These are phyloP conservation scores for Dicranocentrus wangi DNA, from an alignment of 2,888 invertebrate genomes.

Conservation along the genomic window DNA sequence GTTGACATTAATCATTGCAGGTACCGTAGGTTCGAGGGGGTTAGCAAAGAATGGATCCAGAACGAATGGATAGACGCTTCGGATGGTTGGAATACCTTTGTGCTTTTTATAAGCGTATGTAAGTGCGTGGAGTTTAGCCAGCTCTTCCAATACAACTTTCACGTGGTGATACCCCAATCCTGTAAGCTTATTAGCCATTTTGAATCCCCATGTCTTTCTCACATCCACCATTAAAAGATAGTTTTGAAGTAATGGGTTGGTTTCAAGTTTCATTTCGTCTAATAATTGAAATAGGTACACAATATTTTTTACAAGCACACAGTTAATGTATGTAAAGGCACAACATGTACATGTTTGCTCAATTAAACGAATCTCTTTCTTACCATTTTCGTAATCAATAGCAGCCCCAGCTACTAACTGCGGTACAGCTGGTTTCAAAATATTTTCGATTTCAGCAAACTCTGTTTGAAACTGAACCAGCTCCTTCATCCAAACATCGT, in stretches of 20 bases:
- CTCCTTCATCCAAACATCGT: constrained; percentile 61
- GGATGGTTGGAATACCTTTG: constrained; percentile 8
- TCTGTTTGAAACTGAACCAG: constrained; percentile 56
- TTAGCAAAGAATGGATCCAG: constrained; percentile 22
- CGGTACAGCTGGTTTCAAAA: constrained; percentile 56
- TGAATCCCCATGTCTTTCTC: constrained; percentile 65
- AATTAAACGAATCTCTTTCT: background rate
- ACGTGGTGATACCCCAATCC: constrained; percentile 67
- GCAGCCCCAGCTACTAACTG: constrained; percentile 51
- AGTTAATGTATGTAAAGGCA: background rate
- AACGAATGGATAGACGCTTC: constrained; percentile 6
- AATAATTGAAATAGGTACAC: background rate
- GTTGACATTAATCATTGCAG: background rate
- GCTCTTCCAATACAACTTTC: constrained; percentile 61
- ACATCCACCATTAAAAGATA: constrained; percentile 69
- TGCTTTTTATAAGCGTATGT: constrained; percentile 34
- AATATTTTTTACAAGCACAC: background rate
- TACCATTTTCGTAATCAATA: constrained; percentile 49
- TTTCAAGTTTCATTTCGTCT: background rate
- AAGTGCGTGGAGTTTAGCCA: constrained; percentile 63
- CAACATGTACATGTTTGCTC: background rate
- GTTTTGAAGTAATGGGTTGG: constrained; percentile 36
- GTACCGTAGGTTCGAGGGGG: background rate
- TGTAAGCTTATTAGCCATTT: constrained; percentile 64
- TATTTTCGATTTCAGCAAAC: background rate